These are phyloP conservation scores for Plotosus lineatus DNA, from an alignment of 2,113 vertebrate species.

Conservation along the genomic window DNA sequence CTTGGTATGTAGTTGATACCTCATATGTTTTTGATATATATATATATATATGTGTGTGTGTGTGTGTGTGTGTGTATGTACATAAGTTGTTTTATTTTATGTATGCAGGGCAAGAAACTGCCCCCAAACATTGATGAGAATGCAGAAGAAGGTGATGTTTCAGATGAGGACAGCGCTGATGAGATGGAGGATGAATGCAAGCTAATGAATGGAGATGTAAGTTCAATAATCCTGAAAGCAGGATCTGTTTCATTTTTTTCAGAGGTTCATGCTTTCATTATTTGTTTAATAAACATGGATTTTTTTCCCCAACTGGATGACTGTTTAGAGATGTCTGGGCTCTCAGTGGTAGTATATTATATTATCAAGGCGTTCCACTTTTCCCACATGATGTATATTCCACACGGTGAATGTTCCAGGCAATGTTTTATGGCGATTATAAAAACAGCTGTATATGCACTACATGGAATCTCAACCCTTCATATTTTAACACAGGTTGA, in stretches of 20 bases:
- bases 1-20: neutral
- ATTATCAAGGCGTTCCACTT: neutral
- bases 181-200: conserved; percentile 98
- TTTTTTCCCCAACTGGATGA: neutral
- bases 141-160: conserved; percentile 94
- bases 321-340: neutral
- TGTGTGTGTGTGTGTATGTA: no score
- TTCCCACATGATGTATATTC: neutral
- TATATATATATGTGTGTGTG: no score
- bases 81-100: neutral
- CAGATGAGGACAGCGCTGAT: conserved; percentile 96
- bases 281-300: neutral
- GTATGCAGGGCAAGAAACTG: conserved; percentile 91
- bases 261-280: neutral
- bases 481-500: no score
- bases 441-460: neutral
- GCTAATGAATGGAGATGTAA: conserved; percentile 92
- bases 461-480: neutral
- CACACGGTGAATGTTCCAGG: neutral
- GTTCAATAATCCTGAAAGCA: conserved; percentile 52
- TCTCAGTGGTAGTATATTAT: neutral
- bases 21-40: neutral
- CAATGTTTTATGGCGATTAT: neutral
- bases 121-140: conserved; percentile 88
- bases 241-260: neutral